Evolutionary conservation across 2,113 vertebrate genomes (phyloP).

Genomic region (Chaetodon trifascialis): DNA sequence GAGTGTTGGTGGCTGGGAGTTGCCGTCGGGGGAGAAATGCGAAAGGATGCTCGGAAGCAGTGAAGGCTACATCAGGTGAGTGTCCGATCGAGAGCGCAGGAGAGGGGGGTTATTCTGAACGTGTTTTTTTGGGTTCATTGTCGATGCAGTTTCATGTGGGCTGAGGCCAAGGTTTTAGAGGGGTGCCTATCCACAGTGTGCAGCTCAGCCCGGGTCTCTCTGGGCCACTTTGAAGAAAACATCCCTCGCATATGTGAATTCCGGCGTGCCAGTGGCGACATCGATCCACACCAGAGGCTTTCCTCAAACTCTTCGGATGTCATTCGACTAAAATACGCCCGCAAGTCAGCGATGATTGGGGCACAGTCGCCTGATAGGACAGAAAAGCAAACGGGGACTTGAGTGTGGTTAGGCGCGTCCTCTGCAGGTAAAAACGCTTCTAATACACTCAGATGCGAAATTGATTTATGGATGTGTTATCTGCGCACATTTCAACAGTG

Average conservation of each 20-base stretch:
- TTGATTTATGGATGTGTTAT: conserved; percentile 47
- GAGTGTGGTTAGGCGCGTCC: conserved; percentile 75
- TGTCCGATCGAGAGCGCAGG: conserved; percentile 16
- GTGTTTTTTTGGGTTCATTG: neutral
- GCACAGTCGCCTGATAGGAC: conserved; percentile 40
- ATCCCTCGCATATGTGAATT: conserved; percentile 21
- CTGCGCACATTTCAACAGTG: neutral
- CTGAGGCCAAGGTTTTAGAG: conserved; percentile 32
- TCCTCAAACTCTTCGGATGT: neutral
- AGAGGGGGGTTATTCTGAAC: neutral
- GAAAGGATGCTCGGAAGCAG: conserved; percentile 83
- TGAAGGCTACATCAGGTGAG: conserved; percentile 83
- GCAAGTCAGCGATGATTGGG: conserved; percentile 22
- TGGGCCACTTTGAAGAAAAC: conserved; percentile 41
- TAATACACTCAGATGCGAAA: conserved; percentile 10
- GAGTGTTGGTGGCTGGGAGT: conserved; percentile 78
- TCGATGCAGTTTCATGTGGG: conserved; percentile 31
- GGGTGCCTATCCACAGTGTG: conserved; percentile 22
- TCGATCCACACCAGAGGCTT: neutral
- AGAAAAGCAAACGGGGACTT: conserved; percentile 31
- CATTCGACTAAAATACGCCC: conserved; percentile 1
- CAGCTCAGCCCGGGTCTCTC: conserved; percentile 19
- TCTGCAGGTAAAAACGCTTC: conserved; percentile 76
- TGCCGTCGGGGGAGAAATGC: conserved; percentile 78
- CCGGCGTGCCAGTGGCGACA: neutral